Evolutionary conservation across 1,140 invertebrate genomes (phyloP).

Genomic region (Chelonus insularis): DNA sequence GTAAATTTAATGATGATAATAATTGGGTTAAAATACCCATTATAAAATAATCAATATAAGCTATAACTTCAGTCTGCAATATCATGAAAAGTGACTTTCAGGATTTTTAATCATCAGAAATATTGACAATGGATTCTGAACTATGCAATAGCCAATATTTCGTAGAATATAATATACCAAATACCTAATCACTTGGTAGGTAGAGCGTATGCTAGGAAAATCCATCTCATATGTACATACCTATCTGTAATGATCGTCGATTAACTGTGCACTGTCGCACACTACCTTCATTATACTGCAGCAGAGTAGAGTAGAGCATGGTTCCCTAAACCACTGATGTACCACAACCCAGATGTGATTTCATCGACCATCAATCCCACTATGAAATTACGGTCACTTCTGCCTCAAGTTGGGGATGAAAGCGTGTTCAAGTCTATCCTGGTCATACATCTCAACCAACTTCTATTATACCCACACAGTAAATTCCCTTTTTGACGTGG

Average conservation of each 20-base stretch:
- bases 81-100: no score
- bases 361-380: conserved; percentile 6
- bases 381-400: neutral
- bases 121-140: no score
- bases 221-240: neutral
- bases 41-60: no score
- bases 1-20: no score
- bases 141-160: no score
- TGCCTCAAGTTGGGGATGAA: neutral
- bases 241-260: neutral
- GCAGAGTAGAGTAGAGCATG: neutral
- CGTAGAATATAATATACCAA: neutral
- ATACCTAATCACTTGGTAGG: neutral
- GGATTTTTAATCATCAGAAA: no score
- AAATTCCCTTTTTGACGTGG: neutral
- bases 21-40: no score
- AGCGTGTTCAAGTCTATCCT: neutral
- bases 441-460: neutral
- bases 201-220: neutral
- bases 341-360: conserved; percentile 7
- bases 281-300: neutral
- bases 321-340: neutral
- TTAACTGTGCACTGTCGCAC: conserved; percentile 4
- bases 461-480: neutral
- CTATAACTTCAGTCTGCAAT: no score